Evolutionary conservation across 1,140 invertebrate genomes (phyloP), one percentile per base, ranked within the genome.

Genomic region (Drosophila lacertosa): DNA sequence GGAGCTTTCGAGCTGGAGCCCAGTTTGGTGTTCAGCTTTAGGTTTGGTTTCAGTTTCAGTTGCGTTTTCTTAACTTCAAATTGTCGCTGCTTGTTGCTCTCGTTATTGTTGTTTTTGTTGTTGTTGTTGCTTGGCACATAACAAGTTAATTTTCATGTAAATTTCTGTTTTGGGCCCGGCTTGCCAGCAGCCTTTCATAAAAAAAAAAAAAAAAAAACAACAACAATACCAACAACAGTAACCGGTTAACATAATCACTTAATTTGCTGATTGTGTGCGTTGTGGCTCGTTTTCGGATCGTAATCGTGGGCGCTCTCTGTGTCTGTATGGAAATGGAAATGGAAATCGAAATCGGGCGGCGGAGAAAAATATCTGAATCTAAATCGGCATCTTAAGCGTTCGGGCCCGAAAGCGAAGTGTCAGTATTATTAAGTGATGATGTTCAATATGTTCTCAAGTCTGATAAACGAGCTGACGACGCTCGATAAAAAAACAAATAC

Each of bases 121-220:
- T 13, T 45, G 47, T 58, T 58, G 42, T 63, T 55, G 74, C 47
- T 50, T 33, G 63, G 20, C 77, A 57, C 62, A 88, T 88, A 88
- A 88, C 82, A 88, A 88, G 82, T 88, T 88, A 88, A 88, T 88
- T 88, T 86, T 88, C 74, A 88, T 88, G 82, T 88, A 88, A 88
- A 88, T 88, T 88, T 75, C 45, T 84, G 64, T 81, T 81, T 81
- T 68, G 77, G 74, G 63, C 73, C 70, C 68, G 57, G 50, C 57
- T 74, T 69, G 54, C 54, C 55, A 48, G 39, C 65, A 51, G 55
- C 22, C 64, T 66, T 73, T 64, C 50, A 71, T 57, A 29, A 20
- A 7, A 33, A 32, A 32, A 51, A 59, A 29, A 20, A 7, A 33
- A 32, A 32, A 51, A 59, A 29, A 40, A 37, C 33, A 73, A 54